Evolutionary conservation across 1,140 invertebrate genomes (phyloP).

Genomic region (Saxidomus purpurata): DNA sequence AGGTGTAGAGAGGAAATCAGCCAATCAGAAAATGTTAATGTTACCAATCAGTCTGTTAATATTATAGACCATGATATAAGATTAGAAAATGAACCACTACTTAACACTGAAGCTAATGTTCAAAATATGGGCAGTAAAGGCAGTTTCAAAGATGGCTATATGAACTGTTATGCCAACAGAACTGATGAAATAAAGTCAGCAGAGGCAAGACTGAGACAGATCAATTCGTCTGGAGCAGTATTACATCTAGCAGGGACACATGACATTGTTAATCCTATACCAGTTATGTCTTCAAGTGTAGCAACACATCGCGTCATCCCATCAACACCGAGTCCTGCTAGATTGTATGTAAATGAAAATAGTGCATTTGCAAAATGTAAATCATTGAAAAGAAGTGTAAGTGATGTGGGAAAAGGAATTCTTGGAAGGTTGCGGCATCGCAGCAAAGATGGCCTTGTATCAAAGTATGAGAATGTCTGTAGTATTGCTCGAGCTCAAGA

Average conservation of each 20-base stretch:
- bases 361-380: conserved; percentile 66
- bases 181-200: conserved; percentile 60
- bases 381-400: conserved; percentile 62
- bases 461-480: not conserved
- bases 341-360: conserved; percentile 59
- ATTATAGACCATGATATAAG: not conserved
- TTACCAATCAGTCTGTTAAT: not conserved
- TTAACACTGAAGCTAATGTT: not conserved
- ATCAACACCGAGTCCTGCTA: conserved; percentile 28
- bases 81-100: not conserved
- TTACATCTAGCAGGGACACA: not conserved
- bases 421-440: conserved; percentile 36
- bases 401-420: conserved; percentile 55
- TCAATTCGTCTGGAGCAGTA: not conserved
- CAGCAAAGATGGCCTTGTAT: not conserved
- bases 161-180: conserved; percentile 43
- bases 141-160: not conserved
- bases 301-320: conserved; percentile 18
- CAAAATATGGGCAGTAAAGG: not conserved
- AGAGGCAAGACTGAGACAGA: conserved; percentile 23
- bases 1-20: not conserved
- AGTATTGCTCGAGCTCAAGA: not conserved
- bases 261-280: conserved; percentile 50
- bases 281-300: not conserved
- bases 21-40: not conserved